Base-by-base conservation (phyloP, 2,888 invertebrate species). In the Drosophila paracracens region DNA sequence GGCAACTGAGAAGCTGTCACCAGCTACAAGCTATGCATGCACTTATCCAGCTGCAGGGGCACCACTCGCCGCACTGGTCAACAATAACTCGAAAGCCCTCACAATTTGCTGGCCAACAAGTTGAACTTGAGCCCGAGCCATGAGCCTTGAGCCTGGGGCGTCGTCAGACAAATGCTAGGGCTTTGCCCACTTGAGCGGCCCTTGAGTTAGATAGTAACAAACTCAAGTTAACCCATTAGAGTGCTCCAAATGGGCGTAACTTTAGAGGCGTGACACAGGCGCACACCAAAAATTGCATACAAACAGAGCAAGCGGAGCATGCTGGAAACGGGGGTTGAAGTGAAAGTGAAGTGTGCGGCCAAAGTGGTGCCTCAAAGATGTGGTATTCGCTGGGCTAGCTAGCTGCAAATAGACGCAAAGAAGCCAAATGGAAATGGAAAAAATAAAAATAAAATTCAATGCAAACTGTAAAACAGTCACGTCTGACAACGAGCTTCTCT, bases 221-320 rank as follows among this genome's bases (percentile, higher is more conserved):
- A 89, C 87, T 85, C 87, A 89, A 90, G 90, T 90, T 90, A 85
- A 88, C 85, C 85, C 87, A 90, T 85, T 85, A 85, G 90, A 85
- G 85, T 86, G 77, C 46, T 52, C 58, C 52, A 65, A 54, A 25
- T 71, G n/a, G 35, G 36, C 31, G 57, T 43, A 53, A 40, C 21
- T 50, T 46, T 29, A 16, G 16, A 33, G 43, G 43, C 33, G 29
- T 46, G 46, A 46, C 46, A 11, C 38, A 18, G 35, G 35, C 52
- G 51, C 50, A 66, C 29, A 69, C 65, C 54, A 53, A 64, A 79
- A 73, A 77, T 75, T 73, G 83, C 86, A 69, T 58, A 64, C 71
- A 68, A 72, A 79, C 72, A 58, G 66, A 70, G 27, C 53, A 29
- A 35, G 53, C 13, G 13, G 11, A 5, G 31, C 8, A 16, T 27